Evolutionary conservation across 2,888 invertebrate genomes (phyloP).

Genomic region (Orgyia antiqua): DNA sequence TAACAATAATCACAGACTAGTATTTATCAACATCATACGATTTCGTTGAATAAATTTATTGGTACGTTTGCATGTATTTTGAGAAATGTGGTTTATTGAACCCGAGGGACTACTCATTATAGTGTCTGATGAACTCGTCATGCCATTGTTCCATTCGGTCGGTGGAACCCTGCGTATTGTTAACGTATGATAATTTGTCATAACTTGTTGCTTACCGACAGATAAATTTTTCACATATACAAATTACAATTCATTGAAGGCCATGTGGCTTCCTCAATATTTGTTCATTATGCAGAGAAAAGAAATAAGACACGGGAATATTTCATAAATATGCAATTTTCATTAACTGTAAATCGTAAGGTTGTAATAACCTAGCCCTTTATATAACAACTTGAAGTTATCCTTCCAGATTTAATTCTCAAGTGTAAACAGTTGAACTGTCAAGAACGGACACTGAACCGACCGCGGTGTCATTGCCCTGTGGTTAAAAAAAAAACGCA

Average conservation of each 20-base stretch:
- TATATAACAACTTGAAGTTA: slow-evolving; percentile 39
- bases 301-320: too few relatives aligned
- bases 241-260: too few relatives aligned
- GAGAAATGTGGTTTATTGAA: slow-evolving; percentile 71
- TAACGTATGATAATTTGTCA: slow-evolving; percentile 23
- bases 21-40: too few relatives aligned
- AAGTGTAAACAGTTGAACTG: slow-evolving; percentile 76
- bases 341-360: too few relatives aligned
- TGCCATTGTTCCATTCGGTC: slow-evolving; percentile 55
- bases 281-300: too few relatives aligned
- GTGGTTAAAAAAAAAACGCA: slow-evolving; percentile 74
- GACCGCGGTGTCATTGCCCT: slow-evolving; percentile 69
- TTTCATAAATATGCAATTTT: too few relatives aligned
- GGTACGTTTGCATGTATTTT: too few relatives aligned
- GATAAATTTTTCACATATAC: too few relatives aligned
- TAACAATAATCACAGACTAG: too few relatives aligned
- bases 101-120: slow-evolving; percentile 71
- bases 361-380: too few relatives aligned
- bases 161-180: slow-evolving; percentile 37
- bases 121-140: slow-evolving; percentile 69
- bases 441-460: slow-evolving; percentile 77
- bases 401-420: slow-evolving; percentile 56
- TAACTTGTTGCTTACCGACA: slow-evolving; percentile 4
- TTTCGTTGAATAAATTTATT: too few relatives aligned
- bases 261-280: too few relatives aligned